Base-by-base conservation (phyloP, 2,888 invertebrate genomes). In the Catonia carolina region DNA sequence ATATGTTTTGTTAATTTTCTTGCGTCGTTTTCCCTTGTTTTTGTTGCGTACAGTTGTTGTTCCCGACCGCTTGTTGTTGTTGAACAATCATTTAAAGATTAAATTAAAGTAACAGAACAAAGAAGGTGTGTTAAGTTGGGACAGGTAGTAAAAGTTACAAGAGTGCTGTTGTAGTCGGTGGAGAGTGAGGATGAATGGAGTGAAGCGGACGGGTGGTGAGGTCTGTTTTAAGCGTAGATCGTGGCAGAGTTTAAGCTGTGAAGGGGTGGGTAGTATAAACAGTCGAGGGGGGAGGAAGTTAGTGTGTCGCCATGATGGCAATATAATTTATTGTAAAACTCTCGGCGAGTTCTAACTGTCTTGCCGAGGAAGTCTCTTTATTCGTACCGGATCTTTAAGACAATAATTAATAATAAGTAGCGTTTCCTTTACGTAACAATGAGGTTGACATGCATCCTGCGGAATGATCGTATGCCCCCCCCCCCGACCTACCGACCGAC, bases 321-420 rank as follows among this genome's bases (percentile, higher is more conserved):
- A 48, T 48, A 48, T 53, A 57, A 57, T 57, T 57, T 57, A 57
- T 57, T 37, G 53, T 35, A 33, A 15, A 37, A 37, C 37, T 37
- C 37, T 57, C 36, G 53, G 42, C 23, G 53, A 57, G 56, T 48
- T 57, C 50, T 48, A 41, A 54, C 53, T 58, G 58, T 58, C 50
- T 35, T 20, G 35, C 50, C 41, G n/a, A 37, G 33, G 42, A 50
- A 50, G 50, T 56, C 35, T 51, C 56, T 50, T 33, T 50, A 54
- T 47, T 53, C 54, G 50, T 51, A 54, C 58, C 58, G 58, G 58
- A 58, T 58, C 58, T 54, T 58, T 54, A 54, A 58, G 58, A 58
- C 58, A 58, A 58, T 58, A 58, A 58, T 58, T 58, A 58, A 58
- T 58, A 58, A 58, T 58, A 58, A 58, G 50, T 54, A 54, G 42